phyloP scores from a whole-genome alignment of 2,888 invertebrate species.

The Agriopis marginaria region DNA sequence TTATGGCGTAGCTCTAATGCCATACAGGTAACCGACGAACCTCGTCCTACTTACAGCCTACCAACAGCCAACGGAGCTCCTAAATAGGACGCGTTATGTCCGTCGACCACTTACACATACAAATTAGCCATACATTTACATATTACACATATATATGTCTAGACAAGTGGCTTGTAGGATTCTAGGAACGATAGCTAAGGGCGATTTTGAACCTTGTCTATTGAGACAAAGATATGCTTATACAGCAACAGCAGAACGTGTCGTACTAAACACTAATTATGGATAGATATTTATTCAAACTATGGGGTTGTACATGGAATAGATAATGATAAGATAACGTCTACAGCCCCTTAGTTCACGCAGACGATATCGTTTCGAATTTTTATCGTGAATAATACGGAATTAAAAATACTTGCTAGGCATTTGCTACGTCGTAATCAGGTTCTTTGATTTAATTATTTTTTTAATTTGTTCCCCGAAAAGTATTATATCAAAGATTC shows the following conservation, averaged over 20 bases:
- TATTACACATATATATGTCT: conserved; percentile 32
- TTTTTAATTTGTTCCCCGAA: too few species aligned
- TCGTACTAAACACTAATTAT: conserved; percentile 17
- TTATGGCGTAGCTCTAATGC: neutral
- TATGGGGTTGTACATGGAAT: conserved; percentile 19
- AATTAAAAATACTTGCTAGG: too few species aligned
- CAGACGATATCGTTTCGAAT: neutral
- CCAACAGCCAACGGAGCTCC: conserved; percentile 35
- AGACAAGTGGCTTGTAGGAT: conserved; percentile 22
- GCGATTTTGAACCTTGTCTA: conserved; percentile 1
- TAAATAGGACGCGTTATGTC: conserved; percentile 54
- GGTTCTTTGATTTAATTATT: too few species aligned
- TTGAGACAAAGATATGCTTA: neutral
- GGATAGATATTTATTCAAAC: conserved; percentile 26
- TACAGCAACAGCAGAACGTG: neutral
- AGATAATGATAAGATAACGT: conserved; percentile 12
- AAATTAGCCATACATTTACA: conserved; percentile 50
- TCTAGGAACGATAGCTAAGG: neutral
- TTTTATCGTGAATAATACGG: too few species aligned
- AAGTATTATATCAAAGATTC: too few species aligned
- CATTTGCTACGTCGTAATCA: too few species aligned
- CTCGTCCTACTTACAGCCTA: conserved; percentile 24
- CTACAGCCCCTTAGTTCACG: conserved; percentile 2
- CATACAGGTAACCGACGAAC: neutral
- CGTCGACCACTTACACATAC: conserved; percentile 52